These are phyloP conservation scores for Chrysogorgia sp. DNA, from an alignment of 92 coral and sea anemone genomes.

Conservation along the genomic window DNA sequence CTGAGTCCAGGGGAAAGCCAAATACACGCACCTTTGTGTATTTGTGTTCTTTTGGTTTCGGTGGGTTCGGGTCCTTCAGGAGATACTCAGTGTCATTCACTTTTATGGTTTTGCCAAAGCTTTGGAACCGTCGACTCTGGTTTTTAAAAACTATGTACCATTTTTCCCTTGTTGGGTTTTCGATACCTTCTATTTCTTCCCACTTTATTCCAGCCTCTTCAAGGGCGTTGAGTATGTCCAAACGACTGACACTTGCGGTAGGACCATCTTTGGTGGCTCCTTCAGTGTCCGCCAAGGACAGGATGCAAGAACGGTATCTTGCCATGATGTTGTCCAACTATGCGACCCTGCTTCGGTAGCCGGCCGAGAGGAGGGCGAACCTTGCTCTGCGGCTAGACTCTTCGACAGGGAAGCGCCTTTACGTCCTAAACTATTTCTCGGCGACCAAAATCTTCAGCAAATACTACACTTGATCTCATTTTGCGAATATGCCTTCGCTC, in stretches of 20 bases:
- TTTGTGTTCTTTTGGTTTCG: background rate
- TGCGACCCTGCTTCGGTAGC: too few relatives aligned
- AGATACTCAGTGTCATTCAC: background rate
- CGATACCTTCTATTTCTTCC: background rate
- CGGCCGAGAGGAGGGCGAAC: too few relatives aligned
- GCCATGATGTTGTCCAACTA: too few relatives aligned
- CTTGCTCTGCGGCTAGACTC: too few relatives aligned
- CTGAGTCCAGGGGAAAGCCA: background rate
- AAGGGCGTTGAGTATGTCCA: background rate
- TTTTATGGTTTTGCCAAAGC: background rate
- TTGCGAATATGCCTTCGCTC: too few relatives aligned
- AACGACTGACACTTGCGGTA: background rate
- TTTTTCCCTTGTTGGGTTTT: background rate
- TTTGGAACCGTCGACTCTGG: too few relatives aligned
- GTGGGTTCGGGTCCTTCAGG: background rate
- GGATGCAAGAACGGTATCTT: too few relatives aligned
- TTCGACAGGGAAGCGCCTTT: too few relatives aligned
- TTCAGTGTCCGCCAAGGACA: too few relatives aligned
- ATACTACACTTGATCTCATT: too few relatives aligned
- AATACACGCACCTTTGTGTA: background rate
- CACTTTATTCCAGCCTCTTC: background rate
- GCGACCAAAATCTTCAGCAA: too few relatives aligned
- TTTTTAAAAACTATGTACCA: background rate
- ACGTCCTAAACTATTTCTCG: too few relatives aligned
- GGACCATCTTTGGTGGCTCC: background rate